Evolutionary conservation across 37 sponge, comb jelly and placozoan genomes (phyloP), one percentile per base, ranked within the genome.

Genomic region (Dysidea cf. avara): DNA sequence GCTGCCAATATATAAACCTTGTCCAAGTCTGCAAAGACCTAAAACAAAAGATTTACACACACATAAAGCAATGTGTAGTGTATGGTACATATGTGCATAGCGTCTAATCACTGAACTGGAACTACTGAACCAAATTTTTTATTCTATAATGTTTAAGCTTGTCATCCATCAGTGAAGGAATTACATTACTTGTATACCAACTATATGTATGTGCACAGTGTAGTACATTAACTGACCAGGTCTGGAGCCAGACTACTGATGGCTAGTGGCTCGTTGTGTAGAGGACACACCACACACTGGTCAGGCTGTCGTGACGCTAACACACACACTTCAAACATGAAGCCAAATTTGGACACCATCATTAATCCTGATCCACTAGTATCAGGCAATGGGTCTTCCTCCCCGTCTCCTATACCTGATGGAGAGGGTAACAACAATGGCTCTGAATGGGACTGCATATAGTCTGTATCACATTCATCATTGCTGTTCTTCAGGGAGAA

Each of bases 1-100:
- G 80, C 47, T 21, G 79, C 66, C 34, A 94, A 31, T 25, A 92
- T 21, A 61, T 52, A 76, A 20, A 72, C 29, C 17, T 48, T 39
- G 4, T 86, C 79, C 1, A 94, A 76, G 52, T 94, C 95, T 40
- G 82, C 87, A 77, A 94, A 94, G 35, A 92, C 67, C 91, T 89
- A 56, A n/a, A n/a, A n/a, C n/a, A n/a, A n/a, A n/a, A n/a, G n/a
- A n/a, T n/a, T n/a, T 18, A 72, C 24, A 61, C 63, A 60, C 53
- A 34, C 21, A 69, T 29, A 63, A 28, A 21, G 33, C 50, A 66
- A 1, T 14, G 32, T 12, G 54, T 39, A 31, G 31, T 25, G 14
- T 4, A 18, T 24, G 21, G 38, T 36, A 66, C 3, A 61, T n/a
- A n/a, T n/a, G n/a, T n/a, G n/a, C n/a, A n/a, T n/a, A n/a, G n/a